These are phyloP conservation scores for Steatornis caripensis DNA, from an alignment of 2,113 vertebrate species.

Conservation along the genomic window DNA sequence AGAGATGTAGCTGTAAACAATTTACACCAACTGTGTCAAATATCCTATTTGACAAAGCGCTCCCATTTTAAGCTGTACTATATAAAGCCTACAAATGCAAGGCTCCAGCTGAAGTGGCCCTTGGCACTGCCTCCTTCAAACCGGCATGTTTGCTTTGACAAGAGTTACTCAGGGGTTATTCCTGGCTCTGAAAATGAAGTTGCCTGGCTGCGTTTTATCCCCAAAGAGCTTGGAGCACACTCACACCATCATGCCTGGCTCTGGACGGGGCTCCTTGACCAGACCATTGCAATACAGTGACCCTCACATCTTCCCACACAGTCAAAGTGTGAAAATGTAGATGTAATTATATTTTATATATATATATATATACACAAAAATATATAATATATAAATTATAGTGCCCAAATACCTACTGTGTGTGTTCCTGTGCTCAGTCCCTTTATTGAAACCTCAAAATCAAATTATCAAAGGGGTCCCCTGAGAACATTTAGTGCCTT, in stretches of 20 bases:
- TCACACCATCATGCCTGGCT: neutral
- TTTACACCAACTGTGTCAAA: neutral
- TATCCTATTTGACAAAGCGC: neutral
- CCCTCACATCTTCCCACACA: neutral
- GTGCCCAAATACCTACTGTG: neutral
- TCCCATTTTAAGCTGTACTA: neutral
- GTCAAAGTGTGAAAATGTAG: neutral
- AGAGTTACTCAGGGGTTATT: neutral
- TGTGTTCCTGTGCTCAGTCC: neutral
- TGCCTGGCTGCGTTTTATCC: neutral
- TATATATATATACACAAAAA: too few relatives aligned
- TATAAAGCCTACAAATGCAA: neutral
- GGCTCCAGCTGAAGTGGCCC: neutral
- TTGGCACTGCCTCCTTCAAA: neutral
- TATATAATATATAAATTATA: too few relatives aligned
- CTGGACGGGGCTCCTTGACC: neutral
- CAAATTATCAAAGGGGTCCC: neutral
- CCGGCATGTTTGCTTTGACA: accelerated
- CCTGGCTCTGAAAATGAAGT: neutral
- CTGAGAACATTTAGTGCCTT: neutral
- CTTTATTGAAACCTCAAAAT: neutral
- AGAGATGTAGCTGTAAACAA: neutral
- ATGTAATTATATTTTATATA: too few relatives aligned
- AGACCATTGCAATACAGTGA: accelerated
- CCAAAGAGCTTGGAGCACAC: neutral